Base-by-base conservation (phyloP, 2,113 vertebrate species). In the Misgurnus anguillicaudatus region DNA sequence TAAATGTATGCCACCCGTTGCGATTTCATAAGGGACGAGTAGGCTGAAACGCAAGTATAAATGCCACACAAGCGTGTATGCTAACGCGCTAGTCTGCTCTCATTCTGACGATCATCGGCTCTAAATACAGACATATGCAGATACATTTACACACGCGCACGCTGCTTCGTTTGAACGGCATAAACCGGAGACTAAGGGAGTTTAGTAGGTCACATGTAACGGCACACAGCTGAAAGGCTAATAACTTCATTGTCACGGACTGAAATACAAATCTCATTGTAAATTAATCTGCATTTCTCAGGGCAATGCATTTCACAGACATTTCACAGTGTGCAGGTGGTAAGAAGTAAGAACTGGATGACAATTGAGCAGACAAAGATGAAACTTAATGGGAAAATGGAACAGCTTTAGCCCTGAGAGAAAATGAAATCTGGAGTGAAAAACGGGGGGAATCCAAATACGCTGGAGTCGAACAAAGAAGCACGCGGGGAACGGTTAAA, bases 201-300 rank as follows among this genome's bases (percentile, higher is more conserved):
- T 77, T 77, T 68, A 45, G 21, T 14, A 47, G 45, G 39, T 17
- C 21, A 47, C 6, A 6, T n/a, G 36, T 68, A 69, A 69, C 19
- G 45, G 76, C 55, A 68, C 65, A 21, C 14, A 21, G 76, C 53
- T 78, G 47, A 68, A 58, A 60, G 39, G 48, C 53, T 41, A 47
- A 55, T 48, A 21, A 41, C 68, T 53, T 72, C 51, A 63, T 55
- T 72, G 45, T 71, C 58, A 63, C 24, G 53, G 45, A 53, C 42
- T 45, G 70, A 39, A 69, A 48, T 47, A 69, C 65, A 70, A 51
- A 70, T 63, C 57, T 63, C 69, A 65, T 41, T 80, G 68, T 45
- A 72, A 80, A 57, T 65, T 65, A 64, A 79, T 79, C 60, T 42
- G 71, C 71, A 74, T 57, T 79, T 72, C 68, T 61, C 11, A 31